A percentile compares a stretch with the other conserved stretches of the same genome.
These are phyloP conservation scores for Proteles cristata DNA, from an alignment of 2,113 vertebrate species.

Conservation along the genomic window DNA sequence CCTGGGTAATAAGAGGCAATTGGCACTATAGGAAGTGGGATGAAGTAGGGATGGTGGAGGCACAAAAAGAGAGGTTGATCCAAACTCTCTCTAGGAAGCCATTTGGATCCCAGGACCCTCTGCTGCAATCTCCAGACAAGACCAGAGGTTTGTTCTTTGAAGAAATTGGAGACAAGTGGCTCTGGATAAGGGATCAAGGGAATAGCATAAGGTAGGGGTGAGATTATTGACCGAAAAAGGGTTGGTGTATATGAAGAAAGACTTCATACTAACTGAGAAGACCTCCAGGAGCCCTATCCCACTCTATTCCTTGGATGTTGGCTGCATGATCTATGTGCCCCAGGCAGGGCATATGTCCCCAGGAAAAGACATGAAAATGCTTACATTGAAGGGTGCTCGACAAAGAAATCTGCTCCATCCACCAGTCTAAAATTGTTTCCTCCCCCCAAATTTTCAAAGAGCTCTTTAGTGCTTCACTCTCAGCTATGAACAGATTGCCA, in stretches of 20 bases:
- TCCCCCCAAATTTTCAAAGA: background rate
- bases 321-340: background rate
- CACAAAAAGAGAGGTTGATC: background rate
- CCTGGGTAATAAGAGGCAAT: background rate
- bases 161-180: background rate
- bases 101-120: background rate
- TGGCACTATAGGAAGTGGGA: background rate
- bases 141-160: background rate
- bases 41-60: background rate
- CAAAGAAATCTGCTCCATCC: background rate
- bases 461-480: background rate
- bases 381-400: background rate
- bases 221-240: background rate
- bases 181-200: background rate
- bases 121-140: background rate
- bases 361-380: background rate
- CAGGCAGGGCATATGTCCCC: background rate
- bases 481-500: background rate
- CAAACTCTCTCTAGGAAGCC: background rate
- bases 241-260: background rate
- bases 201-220: background rate
- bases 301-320: background rate
- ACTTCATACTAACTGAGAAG: background rate
- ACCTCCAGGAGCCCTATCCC: background rate
- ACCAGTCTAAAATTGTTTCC: background rate